Percentiles rank a stretch among this genome's conserved stretches.
phyloP scores from a whole-genome alignment of 2,888 invertebrate genomes.

The Drosophila hamatofila region DNA sequence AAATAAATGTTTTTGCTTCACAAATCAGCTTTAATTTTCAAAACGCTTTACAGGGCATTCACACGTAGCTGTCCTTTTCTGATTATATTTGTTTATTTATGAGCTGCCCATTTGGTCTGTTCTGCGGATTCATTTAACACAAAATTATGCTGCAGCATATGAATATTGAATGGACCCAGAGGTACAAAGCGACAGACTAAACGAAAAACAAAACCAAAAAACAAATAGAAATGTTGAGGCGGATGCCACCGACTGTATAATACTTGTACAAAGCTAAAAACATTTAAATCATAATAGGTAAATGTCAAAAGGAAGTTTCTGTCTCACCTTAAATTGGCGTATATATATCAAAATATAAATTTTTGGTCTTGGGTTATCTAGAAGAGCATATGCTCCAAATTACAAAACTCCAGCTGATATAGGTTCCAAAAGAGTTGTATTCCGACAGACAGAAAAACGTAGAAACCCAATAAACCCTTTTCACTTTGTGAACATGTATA shows the following conservation, averaged over 20 bases:
- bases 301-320: too few species aligned
- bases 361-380: too few species aligned
- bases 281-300: background rate
- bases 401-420: too few species aligned
- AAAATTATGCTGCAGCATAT: constrained; percentile 56
- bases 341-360: too few species aligned
- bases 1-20: too few species aligned
- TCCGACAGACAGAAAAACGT: too few species aligned
- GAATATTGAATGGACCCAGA: constrained; percentile 45
- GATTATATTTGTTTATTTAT: constrained; percentile 44
- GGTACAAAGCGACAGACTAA: constrained; percentile 7
- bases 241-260: background rate
- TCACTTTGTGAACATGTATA: background rate
- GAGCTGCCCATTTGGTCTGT: constrained; percentile 26
- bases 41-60: constrained; percentile 2
- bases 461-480: background rate
- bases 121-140: constrained; percentile 40
- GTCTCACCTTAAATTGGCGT: too few species aligned
- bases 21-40: background rate
- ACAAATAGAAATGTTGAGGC: background rate
- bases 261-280: background rate
- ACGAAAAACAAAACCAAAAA: background rate
- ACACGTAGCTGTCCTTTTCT: background rate
- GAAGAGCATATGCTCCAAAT: too few species aligned
- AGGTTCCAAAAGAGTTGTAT: too few species aligned